Evolutionary conservation across 2,888 invertebrate genomes (phyloP), one percentile per base, ranked within the genome.

Genomic region (Plusia festucae): DNA sequence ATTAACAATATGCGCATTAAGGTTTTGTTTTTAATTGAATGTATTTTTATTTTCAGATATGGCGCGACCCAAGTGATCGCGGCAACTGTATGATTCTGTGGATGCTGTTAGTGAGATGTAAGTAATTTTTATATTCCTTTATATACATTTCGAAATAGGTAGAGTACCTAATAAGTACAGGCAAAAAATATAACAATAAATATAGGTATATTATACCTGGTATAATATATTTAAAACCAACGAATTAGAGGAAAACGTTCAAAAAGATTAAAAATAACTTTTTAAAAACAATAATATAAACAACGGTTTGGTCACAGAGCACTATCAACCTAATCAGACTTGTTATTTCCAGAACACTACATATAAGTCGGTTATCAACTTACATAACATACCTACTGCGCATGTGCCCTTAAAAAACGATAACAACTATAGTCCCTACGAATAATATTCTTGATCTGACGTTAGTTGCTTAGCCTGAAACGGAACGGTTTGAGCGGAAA

Each of bases 1-100:
- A 65, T 68, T 52, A 59, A 59, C 30, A 62, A 71, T 7, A 30
- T 30, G 30, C 30, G 62, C 59, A 58, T 65, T 51, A 60, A 55
- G 54, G 62, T 49, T 60, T 53, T 60, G 64, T 53, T 63, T 58
- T 52, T 34, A 65, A 32, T 22, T 60, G 49, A 16, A 62, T 60
- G 71, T 68, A 57, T 58, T 18, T 54, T 71, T 63, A 56, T 76
- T 82, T 91, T 76, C 90, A 93, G 93, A 90, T 90, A 91, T 92
- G 93, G 90, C 90, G 87, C 88, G 89, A 83, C 81, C 82, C 78
- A 87, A 83, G 84, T 90, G 87, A 88, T 84, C 86, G 88, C 84
- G 88, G 87, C 85, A 84, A 82, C 86, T 84, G 86, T 81, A 87
- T 88, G 89, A 87, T 79, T 84, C 83, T 78, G 82, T 83, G 82